These are phyloP conservation scores for Linepithema humile DNA, from an alignment of 1,140 invertebrate genomes.

Conservation along the genomic window DNA sequence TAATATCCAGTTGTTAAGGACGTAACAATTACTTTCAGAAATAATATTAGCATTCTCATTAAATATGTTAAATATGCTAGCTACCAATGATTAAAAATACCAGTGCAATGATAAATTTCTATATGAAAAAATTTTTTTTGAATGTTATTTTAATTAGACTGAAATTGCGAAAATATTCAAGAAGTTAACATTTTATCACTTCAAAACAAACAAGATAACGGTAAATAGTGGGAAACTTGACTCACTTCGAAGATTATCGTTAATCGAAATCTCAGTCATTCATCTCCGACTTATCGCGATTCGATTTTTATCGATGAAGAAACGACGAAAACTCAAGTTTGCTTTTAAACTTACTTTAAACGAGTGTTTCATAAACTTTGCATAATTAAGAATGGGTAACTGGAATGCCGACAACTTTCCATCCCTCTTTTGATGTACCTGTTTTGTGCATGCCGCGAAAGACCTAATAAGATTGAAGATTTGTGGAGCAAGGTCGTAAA, in stretches of 20 bases:
- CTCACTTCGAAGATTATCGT: neutral
- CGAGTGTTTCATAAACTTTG: neutral
- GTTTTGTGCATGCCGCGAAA: neutral
- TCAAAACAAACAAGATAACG: neutral
- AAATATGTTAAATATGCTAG: too few species aligned
- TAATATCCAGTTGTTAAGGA: neutral
- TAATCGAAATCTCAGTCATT: neutral
- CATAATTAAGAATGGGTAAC: slow-evolving; percentile 18
- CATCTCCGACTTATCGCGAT: neutral
- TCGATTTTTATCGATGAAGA: neutral
- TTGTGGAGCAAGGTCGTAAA: slow-evolving; percentile 49
- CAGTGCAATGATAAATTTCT: neutral
- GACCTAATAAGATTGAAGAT: slow-evolving; percentile 60
- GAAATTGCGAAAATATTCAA: neutral
- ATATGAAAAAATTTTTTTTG: neutral
- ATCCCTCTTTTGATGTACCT: neutral
- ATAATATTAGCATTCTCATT: neutral
- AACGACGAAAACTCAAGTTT: slow-evolving; percentile 28
- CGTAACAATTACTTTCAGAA: neutral
- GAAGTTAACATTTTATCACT: neutral
- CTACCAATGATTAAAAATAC: neutral
- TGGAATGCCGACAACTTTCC: neutral
- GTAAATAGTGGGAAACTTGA: neutral
- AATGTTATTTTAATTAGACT: neutral
- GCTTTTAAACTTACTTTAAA: slow-evolving; percentile 13